Evolutionary conservation across 2,113 vertebrate genomes (phyloP).

Genomic region (Oceanites oceanicus): DNA sequence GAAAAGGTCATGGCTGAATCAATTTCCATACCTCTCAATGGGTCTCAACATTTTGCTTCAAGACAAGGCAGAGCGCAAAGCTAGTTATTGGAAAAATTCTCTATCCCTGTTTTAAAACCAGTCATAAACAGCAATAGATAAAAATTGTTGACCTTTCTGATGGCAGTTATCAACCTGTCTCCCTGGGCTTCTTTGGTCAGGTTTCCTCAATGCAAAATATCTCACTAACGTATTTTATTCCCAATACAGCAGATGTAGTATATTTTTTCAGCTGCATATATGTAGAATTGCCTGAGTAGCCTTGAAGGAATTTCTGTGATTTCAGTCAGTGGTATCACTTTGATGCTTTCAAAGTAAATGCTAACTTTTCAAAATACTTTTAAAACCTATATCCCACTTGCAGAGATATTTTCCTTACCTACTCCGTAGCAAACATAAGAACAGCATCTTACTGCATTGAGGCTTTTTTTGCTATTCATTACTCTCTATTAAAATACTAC

Average conservation of each 20-base stretch:
- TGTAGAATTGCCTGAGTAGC: background rate
- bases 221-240: background rate
- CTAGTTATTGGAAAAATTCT: background rate
- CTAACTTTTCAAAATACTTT: background rate
- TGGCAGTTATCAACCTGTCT: background rate
- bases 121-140: background rate
- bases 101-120: background rate
- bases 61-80: background rate
- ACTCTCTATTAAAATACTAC: background rate
- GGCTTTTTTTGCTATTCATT: accelerated
- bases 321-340: background rate
- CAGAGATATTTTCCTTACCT: background rate
- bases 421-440: background rate
- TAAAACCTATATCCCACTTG: background rate
- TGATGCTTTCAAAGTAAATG: background rate
- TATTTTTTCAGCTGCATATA: background rate
- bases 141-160: background rate
- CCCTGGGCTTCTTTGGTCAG: background rate
- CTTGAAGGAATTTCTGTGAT: background rate
- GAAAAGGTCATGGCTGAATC: background rate
- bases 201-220: background rate
- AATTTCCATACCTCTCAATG: background rate
- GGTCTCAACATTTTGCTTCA: background rate
- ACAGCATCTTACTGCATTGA: background rate
- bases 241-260: background rate